Conservation (phyloP, 2,797 vertebrate species). For the Luscinia megarhynchos region DNA sequence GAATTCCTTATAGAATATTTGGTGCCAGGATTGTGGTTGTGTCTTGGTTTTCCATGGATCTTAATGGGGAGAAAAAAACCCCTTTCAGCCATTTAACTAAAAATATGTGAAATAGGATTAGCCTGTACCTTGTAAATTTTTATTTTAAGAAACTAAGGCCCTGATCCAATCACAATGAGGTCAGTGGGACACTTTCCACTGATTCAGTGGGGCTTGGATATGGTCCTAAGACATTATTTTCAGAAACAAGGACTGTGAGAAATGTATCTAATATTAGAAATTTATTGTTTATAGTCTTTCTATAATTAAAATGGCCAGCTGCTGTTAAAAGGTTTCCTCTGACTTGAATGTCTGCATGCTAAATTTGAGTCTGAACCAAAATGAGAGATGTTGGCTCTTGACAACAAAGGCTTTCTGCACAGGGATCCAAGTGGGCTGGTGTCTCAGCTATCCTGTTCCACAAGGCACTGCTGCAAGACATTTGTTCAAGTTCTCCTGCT, state of each 20-base stretch:
- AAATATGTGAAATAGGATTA: slow-evolving; percentile 60
- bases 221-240: slow-evolving; percentile 68
- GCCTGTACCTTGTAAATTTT: slow-evolving; percentile 60
- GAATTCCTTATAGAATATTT: neutral
- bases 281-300: slow-evolving; percentile 63
- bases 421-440: neutral
- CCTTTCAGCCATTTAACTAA: slow-evolving; percentile 25
- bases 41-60: slow-evolving; percentile 13
- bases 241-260: slow-evolving; percentile 61
- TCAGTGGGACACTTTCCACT: slow-evolving; percentile 66
- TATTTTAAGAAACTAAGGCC: slow-evolving; percentile 58
- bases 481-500: neutral
- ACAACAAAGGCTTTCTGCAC: neutral
- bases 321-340: slow-evolving; percentile 48
- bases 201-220: slow-evolving; percentile 64
- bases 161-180: slow-evolving; percentile 68
- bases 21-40: slow-evolving; percentile 21
- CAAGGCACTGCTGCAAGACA: neutral
- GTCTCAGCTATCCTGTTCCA: neutral
- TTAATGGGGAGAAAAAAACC: neutral
- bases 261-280: slow-evolving; percentile 68
- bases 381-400: slow-evolving; percentile 20
- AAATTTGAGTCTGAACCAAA: slow-evolving; percentile 36
- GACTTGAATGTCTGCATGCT: neutral
- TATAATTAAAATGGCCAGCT: slow-evolving; percentile 55